Conservation (phyloP, 2,888 invertebrate genomes). For the Branchipolynoe longqiensis region DNA sequence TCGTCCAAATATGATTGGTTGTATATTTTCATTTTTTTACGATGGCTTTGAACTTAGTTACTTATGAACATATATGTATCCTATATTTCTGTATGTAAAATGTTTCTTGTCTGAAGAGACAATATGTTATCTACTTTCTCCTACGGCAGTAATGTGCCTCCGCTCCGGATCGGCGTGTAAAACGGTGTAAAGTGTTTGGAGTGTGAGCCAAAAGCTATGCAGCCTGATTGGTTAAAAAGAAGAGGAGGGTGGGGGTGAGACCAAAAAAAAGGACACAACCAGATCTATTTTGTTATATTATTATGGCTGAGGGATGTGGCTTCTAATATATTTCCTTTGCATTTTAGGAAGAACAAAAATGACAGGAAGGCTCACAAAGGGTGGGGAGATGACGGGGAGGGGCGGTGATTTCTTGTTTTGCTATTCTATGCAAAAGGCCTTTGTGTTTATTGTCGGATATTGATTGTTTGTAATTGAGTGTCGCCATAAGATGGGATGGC, state of each 20-base stretch:
- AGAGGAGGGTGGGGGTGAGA: too few species aligned
- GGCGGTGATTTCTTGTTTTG: too few species aligned
- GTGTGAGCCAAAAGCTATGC: slow-evolving; percentile 47
- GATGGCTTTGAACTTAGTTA: slow-evolving; percentile 50
- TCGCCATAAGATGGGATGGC: not conserved
- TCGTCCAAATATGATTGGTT: slow-evolving; percentile 56
- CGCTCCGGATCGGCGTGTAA: slow-evolving; percentile 35
- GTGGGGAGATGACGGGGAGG: too few species aligned
- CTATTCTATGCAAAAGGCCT: slow-evolving; percentile 46
- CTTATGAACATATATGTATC: slow-evolving; percentile 42
- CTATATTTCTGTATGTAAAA: slow-evolving; percentile 47
- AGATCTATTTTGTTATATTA: slow-evolving; percentile 25
- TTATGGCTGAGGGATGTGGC: slow-evolving; percentile 17
- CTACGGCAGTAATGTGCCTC: not conserved
- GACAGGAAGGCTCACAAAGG: slow-evolving; percentile 25
- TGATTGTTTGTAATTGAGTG: too few species aligned
- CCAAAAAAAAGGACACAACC: too few species aligned
- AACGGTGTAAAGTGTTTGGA: not conserved
- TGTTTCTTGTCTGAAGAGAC: slow-evolving; percentile 38
- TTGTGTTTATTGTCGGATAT: slow-evolving; percentile 8
- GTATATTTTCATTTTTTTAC: slow-evolving; percentile 49
- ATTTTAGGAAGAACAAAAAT: not conserved
- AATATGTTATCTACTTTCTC: slow-evolving; percentile 15
- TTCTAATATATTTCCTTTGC: slow-evolving; percentile 30
- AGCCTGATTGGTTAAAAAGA: slow-evolving; percentile 13